A percentile compares a stretch with the other conserved stretches of the same genome.
These are phyloP conservation scores for Sebastes cheni DNA, from an alignment of 2,797 vertebrate genomes.

Conservation along the genomic window DNA sequence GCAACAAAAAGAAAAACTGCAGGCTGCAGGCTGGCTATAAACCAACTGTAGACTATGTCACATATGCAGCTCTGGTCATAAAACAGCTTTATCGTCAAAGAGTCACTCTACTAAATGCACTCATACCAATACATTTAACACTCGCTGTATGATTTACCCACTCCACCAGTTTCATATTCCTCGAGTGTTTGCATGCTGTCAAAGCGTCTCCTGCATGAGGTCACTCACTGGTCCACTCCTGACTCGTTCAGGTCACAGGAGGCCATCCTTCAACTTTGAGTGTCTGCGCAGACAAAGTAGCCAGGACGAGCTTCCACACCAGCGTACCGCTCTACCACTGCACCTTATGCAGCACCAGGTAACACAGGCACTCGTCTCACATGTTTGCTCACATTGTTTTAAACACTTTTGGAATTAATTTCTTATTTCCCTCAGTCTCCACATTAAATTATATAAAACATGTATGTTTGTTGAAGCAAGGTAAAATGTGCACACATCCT, in stretches of 20 bases:
- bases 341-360: conserved; percentile 99
- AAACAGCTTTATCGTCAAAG: neutral
- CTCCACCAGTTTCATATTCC: neutral
- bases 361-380: conserved; percentile 29
- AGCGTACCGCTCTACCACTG: conserved; percentile 93
- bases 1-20: neutral
- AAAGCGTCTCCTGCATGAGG: conserved; percentile 14
- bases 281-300: conserved; percentile 97
- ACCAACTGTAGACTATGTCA: neutral
- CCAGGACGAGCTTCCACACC: conserved; percentile 93
- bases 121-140: neutral
- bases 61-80: neutral
- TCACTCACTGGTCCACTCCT: conserved; percentile 37
- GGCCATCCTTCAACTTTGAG: conserved; percentile 99
- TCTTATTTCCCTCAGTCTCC: neutral
- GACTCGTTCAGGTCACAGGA: conserved; percentile 80
- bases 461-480: neutral
- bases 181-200: conserved; percentile 20
- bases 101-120: neutral
- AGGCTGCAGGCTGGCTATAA: neutral
- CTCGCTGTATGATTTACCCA: neutral
- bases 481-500: neutral
- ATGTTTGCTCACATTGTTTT: neutral
- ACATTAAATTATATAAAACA: neutral
- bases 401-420: neutral